Evolutionary conservation across 2,113 vertebrate genomes (phyloP).

Genomic region (Pelusios castaneus): DNA sequence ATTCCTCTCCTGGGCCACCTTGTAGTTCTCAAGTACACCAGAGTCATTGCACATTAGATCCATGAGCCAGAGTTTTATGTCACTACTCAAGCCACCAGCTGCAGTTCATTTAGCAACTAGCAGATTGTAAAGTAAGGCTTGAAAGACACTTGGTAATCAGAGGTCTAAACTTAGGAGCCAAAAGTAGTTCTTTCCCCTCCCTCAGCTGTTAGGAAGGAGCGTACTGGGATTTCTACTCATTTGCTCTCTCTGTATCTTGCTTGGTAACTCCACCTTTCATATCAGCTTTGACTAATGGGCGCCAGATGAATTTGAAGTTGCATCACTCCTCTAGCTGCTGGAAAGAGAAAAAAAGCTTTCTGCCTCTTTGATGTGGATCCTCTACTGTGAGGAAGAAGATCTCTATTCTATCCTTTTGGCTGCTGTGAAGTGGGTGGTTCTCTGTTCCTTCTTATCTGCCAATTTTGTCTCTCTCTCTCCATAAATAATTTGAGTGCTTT

Average conservation of each 20-base stretch:
- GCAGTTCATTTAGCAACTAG: neutral
- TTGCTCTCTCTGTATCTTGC: neutral
- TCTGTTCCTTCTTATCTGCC: neutral
- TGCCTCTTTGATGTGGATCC: rapidly evolving
- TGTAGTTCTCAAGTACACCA: neutral
- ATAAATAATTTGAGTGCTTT: neutral
- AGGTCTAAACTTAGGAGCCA: neutral
- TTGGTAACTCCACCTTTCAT: neutral
- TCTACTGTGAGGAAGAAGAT: neutral
- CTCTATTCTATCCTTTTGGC: neutral
- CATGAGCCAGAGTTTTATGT: neutral
- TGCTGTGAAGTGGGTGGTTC: neutral
- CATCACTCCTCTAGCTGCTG: neutral
- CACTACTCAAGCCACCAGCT: neutral
- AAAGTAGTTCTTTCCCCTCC: neutral
- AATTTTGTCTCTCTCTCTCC: neutral
- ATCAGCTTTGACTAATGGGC: neutral
- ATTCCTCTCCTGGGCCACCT: slow-evolving; percentile 6
- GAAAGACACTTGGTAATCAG: neutral
- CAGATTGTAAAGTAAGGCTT: neutral
- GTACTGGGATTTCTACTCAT: neutral
- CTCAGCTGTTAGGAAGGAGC: neutral
- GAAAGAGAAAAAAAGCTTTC: neutral
- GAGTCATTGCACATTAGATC: neutral
- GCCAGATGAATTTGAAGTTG: neutral